Conservation (phyloP, 2,113 vertebrate genomes). For the Corythoichthys haematopterus region DNA sequence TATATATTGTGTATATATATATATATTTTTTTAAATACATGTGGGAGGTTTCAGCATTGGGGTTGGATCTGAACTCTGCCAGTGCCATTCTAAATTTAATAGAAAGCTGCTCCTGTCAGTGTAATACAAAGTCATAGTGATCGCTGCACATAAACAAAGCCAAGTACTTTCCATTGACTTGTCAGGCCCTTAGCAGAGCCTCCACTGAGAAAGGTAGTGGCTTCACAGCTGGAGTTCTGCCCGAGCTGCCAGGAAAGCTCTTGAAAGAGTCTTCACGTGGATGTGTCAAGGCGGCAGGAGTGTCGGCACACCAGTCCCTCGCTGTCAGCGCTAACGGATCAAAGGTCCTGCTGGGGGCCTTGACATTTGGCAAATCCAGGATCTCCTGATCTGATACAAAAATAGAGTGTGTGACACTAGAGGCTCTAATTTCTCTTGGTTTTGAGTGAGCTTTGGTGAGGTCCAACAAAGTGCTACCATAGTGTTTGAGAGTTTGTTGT, state of each 20-base stretch:
- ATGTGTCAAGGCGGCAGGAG: constrained; percentile 17
- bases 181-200: constrained; percentile 71
- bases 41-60: neutral
- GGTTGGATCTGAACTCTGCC: neutral
- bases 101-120: neutral
- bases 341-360: constrained; percentile 41
- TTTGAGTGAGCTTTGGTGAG: constrained; percentile 29
- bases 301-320: constrained; percentile 32
- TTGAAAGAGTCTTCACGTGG: constrained; percentile 39
- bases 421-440: constrained; percentile 25
- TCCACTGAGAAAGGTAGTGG: constrained; percentile 70
- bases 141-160: constrained; percentile 35
- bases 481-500: constrained; percentile 27
- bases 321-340: constrained; percentile 33
- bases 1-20: neutral
- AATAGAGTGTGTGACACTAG: constrained; percentile 18
- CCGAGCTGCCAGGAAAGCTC: constrained; percentile 43
- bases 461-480: constrained; percentile 12
- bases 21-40: neutral
- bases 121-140: constrained; percentile 11
- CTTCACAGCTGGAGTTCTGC: constrained; percentile 51
- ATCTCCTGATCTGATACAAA: constrained; percentile 37
- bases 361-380: constrained; percentile 18
- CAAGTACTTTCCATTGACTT: constrained; percentile 13
- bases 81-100: constrained; percentile 5